Evolutionary conservation across 2,888 invertebrate species (phyloP), one percentile per base, ranked within the genome.

Genomic region (Pedicia rivosa): DNA sequence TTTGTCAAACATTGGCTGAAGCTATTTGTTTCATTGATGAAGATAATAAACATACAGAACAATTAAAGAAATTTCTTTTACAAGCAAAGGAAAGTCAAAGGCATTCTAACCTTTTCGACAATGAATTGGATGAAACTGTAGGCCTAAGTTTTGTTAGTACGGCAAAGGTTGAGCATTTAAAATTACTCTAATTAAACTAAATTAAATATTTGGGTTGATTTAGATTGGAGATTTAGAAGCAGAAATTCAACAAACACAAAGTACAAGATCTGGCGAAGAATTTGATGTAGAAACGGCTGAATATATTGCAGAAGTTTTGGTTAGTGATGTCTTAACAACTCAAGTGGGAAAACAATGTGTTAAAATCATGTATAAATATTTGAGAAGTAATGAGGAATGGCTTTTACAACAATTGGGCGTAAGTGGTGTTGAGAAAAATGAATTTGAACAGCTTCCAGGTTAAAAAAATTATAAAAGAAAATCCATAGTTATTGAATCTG

Each of bases 11-110:
- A 0, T 57, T 81, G 6, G 78, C 80, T 1, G 84, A 86, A 56
- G 77, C 80, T 1, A 64, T 84, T 10, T 84, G 84, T 50, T 76
- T 74, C 15, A 72, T 84, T 35, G 82, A 83, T 52, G 81, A 81
- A 48, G 78, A 80, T 41, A 73, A 81, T 50, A 80, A 80, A 47
- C 81, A 82, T 48, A 81, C 81, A 0, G 72, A 74, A 42, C 77
- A 81, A 50, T 75, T 84, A 33, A 67, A 73, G 9, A 60, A 68
- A 26, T 68, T 83, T 26, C 55, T 80, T 10, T 59, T 64, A 8
- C 66, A 68, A 46, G 65, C 69, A 2, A 65, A 65, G 42, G 64
- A 60, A 19, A 61, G 58, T 8, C 54, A 59, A 14, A 52, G 57
- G 2, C 37, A 62, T 17, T 53, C 57, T 1, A 56, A 51, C 32